Evolutionary conservation across 2,797 vertebrate species (phyloP).

Genomic region (Rhinophrynus dorsalis): DNA sequence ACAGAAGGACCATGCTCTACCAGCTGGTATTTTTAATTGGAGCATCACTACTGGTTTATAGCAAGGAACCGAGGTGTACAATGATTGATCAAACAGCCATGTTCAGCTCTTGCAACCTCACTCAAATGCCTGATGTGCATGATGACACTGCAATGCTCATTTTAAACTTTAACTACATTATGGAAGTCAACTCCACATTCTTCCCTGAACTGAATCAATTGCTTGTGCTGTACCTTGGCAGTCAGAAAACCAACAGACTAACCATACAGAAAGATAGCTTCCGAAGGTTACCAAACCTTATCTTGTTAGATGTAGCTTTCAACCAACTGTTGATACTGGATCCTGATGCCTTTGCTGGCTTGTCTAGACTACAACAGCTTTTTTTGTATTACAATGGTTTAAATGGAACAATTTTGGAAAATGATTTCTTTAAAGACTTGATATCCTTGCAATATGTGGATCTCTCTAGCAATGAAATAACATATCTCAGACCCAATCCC

Average conservation of each 20-base stretch:
- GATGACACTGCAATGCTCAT: constrained; percentile 62
- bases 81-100: constrained; percentile 42
- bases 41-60: constrained; percentile 49
- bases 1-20: constrained; percentile 57
- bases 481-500: constrained; percentile 66
- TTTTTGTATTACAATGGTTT: constrained; percentile 66
- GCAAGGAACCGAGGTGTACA: constrained; percentile 56
- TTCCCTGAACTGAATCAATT: constrained; percentile 70
- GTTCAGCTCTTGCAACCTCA: constrained; percentile 57
- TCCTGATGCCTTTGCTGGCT: constrained; percentile 72
- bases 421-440: constrained; percentile 75
- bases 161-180: constrained; percentile 72
- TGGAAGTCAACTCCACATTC: constrained; percentile 63
- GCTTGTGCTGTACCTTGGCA: constrained; percentile 62
- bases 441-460: constrained; percentile 69
- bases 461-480: constrained; percentile 70
- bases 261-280: constrained; percentile 74
- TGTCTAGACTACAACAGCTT: constrained; percentile 67
- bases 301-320: constrained; percentile 64
- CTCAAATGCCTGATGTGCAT: constrained; percentile 71
- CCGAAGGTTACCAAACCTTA: constrained; percentile 69
- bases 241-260: constrained; percentile 58
- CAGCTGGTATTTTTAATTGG: constrained; percentile 59
- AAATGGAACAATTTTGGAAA: constrained; percentile 67
- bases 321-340: constrained; percentile 66